A percentile compares a stretch with the other conserved stretches of the same genome.
These are phyloP conservation scores for Notoglanidium macrostoma DNA, from an alignment of 2,797 vertebrate species.

Conservation along the genomic window DNA sequence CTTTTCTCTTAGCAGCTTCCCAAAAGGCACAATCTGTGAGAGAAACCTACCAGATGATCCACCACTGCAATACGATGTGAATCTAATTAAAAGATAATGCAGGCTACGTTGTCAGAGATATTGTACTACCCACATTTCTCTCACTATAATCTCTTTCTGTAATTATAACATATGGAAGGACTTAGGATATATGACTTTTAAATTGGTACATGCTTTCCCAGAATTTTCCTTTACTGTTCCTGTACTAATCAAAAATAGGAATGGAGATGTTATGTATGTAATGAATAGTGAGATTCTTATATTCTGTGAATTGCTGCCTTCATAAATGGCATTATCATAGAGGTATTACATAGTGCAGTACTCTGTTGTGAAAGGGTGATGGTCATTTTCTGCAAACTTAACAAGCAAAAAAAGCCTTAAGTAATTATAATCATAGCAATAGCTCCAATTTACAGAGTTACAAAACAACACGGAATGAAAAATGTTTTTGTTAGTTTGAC, in stretches of 20 bases:
- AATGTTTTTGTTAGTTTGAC: background rate
- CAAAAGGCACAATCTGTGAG: constrained; percentile 30
- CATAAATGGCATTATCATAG: background rate
- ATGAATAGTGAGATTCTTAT: background rate
- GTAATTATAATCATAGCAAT: background rate
- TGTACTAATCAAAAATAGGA: background rate
- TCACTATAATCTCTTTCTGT: constrained; percentile 39
- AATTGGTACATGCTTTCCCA: constrained; percentile 17
- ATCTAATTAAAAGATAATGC: constrained; percentile 84
- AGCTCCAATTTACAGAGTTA: background rate
- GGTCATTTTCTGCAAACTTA: background rate
- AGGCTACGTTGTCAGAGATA: constrained; percentile 71
- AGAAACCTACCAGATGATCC: constrained; percentile 69
- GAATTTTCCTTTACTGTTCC: background rate
- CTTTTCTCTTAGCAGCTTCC: constrained; percentile 21
- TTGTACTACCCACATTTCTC: constrained; percentile 37
- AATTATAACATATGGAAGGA: constrained; percentile 47
- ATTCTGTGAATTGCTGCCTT: background rate
- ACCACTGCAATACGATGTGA: constrained; percentile 71
- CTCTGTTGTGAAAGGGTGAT: background rate
- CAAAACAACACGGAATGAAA: background rate
- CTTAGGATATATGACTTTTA: constrained; percentile 29
- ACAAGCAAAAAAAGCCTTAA: background rate
- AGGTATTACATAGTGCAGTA: background rate
- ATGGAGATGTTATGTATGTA: background rate